Percentiles rank a stretch among this genome's conserved stretches.
phyloP scores from a whole-genome alignment of 2,113 vertebrate genomes.

The Erpornis zantholeuca region DNA sequence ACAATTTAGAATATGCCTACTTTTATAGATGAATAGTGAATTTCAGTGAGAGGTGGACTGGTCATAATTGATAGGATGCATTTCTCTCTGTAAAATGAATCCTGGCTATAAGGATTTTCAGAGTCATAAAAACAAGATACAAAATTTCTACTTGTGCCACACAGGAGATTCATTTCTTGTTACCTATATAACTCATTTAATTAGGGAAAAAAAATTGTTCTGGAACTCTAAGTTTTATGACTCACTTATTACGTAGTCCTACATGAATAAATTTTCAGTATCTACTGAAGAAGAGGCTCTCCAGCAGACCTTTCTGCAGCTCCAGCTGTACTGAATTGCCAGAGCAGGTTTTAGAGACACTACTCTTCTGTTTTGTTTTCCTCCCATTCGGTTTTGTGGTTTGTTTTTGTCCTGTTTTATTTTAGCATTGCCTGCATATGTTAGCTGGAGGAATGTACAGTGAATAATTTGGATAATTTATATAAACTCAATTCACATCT shows the following conservation, averaged over 20 bases:
- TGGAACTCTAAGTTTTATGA: background rate
- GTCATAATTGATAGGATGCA: background rate
- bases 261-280: background rate
- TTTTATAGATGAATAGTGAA: background rate
- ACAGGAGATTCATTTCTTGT: background rate
- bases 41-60: constrained; percentile 1
- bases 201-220: background rate
- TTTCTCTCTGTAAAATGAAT: background rate
- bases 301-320: background rate
- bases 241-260: background rate
- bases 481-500: background rate
- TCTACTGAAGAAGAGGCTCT: background rate
- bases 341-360: background rate
- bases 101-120: background rate
- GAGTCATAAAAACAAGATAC: background rate
- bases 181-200: background rate
- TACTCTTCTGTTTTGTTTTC: background rate
- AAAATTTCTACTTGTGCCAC: background rate
- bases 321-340: background rate
- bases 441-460: background rate
- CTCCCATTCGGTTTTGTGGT: background rate
- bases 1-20: background rate
- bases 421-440: background rate
- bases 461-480: background rate
- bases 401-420: background rate